Evolutionary conservation across 2,113 vertebrate genomes (phyloP).

Genomic region (Leptobrachium leishanense): DNA sequence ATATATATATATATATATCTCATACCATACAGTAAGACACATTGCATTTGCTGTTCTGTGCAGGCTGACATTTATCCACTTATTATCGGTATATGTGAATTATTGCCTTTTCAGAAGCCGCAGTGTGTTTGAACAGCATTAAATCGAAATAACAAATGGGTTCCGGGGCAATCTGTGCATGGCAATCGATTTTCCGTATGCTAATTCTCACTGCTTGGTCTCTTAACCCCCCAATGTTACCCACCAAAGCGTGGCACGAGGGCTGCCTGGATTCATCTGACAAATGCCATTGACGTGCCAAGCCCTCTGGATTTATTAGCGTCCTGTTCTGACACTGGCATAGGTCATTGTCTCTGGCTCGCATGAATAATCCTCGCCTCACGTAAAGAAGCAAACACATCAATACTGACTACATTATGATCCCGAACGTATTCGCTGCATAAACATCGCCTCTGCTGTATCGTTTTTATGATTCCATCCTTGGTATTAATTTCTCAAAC

Average conservation of each 20-base stretch:
- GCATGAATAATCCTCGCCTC: slow-evolving; percentile 32
- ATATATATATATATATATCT: too few species aligned
- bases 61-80: not conserved
- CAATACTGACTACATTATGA: slow-evolving; percentile 18
- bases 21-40: too few species aligned
- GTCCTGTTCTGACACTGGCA: slow-evolving; percentile 9
- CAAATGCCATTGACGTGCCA: not conserved
- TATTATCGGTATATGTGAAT: not conserved
- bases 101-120: not conserved
- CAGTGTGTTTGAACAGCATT: not conserved
- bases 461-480: not conserved
- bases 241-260: not conserved
- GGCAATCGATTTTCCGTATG: not conserved
- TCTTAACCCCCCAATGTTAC: slow-evolving; percentile 38
- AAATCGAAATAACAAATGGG: not conserved
- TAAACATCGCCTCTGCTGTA: too few species aligned
- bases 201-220: not conserved
- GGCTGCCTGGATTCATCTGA: not conserved
- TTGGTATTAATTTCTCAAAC: too few species aligned
- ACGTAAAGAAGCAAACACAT: not conserved
- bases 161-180: not conserved
- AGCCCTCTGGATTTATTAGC: slow-evolving; percentile 20
- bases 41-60: too few species aligned
- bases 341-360: slow-evolving; percentile 43
- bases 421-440: not conserved